Percentiles rank a stretch among this genome's conserved stretches.
phyloP scores from a whole-genome alignment of 35 echinoderm and acorn worm species.

The Diadema setosum region DNA sequence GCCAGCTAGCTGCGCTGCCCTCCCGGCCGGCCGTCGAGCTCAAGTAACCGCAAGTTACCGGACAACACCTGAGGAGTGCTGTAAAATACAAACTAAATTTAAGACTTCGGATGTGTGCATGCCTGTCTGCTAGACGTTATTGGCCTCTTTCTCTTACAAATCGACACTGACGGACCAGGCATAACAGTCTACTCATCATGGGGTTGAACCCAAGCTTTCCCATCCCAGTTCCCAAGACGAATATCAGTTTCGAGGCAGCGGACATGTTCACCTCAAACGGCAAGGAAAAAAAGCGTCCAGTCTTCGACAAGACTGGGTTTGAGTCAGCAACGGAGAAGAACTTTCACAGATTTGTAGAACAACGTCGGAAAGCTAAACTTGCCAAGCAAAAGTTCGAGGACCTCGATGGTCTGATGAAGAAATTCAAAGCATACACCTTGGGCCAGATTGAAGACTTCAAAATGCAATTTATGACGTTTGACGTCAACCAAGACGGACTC shows the following conservation, averaged over 20 bases:
- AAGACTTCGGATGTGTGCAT: too few species aligned
- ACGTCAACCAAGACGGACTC: conserved; percentile 74
- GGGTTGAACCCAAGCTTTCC: neutral
- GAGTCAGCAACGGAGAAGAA: conserved; percentile 55
- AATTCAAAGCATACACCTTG: conserved; percentile 33
- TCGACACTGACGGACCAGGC: too few species aligned
- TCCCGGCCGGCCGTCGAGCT: too few species aligned
- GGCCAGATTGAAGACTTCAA: conserved; percentile 40
- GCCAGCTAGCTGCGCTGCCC: too few species aligned
- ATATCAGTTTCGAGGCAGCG: neutral
- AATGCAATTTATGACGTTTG: conserved; percentile 67
- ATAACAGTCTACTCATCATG: too few species aligned
- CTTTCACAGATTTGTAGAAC: conserved; percentile 18
- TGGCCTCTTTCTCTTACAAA: too few species aligned
- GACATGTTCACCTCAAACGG: neutral
- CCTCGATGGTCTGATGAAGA: neutral
- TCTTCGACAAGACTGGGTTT: conserved; percentile 43
- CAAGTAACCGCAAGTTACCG: too few species aligned
- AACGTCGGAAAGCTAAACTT: conserved; percentile 41
- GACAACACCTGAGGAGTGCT: too few species aligned
- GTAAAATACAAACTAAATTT: too few species aligned
- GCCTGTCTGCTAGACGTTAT: too few species aligned
- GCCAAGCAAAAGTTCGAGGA: conserved; percentile 64
- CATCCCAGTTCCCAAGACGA: neutral
- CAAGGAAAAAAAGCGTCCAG: neutral